Evolutionary conservation across 2,888 invertebrate genomes (phyloP).

Genomic region (Eupeodes luniger): DNA sequence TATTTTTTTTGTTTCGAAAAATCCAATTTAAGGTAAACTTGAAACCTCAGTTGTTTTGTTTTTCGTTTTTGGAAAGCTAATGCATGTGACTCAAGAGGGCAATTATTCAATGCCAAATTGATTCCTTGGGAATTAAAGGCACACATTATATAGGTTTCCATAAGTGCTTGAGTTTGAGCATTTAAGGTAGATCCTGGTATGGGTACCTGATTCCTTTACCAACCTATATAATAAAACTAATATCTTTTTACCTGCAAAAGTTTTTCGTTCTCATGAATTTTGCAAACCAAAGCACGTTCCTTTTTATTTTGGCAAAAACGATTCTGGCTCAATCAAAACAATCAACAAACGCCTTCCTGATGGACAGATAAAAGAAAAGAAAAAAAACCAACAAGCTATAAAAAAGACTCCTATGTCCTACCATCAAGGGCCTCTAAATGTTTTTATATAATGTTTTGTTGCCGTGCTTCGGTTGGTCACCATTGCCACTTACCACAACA

Average conservation of each 20-base stretch:
- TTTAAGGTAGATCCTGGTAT: too few relatives aligned
- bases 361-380: neutral
- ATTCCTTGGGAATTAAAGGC: neutral
- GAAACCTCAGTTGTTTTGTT: neutral
- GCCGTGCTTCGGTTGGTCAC: too few relatives aligned
- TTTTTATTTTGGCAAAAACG: neutral
- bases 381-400: neutral
- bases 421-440: neutral
- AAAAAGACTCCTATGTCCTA: neutral
- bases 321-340: constrained; percentile 1
- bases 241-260: neutral
- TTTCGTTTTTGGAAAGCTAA: neutral
- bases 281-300: neutral
- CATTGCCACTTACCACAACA: neutral
- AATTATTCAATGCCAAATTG: neutral
- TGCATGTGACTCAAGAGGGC: neutral
- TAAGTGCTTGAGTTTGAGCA: too few relatives aligned
- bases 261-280: neutral
- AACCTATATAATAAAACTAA: neutral
- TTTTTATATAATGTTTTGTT: neutral
- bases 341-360: neutral
- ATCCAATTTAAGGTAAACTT: too few relatives aligned
- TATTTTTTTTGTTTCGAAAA: too few relatives aligned
- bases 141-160: too few relatives aligned
- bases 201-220: neutral